Conservation (phyloP, 2,888 invertebrate genomes). For the Amphipyra berbera region DNA sequence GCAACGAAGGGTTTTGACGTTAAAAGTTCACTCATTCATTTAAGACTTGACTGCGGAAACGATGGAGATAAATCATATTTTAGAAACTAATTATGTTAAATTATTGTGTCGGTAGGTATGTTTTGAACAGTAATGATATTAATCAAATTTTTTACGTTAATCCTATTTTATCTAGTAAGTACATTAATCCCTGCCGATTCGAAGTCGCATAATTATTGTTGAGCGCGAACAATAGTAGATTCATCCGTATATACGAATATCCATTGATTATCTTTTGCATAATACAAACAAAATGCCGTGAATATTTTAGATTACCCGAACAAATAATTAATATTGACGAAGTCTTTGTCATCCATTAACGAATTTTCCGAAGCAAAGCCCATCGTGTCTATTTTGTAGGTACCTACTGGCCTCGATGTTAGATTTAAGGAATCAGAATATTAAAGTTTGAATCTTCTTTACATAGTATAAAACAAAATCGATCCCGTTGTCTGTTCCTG, state of each 20-base stretch:
- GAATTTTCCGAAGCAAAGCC: conserved; percentile 67
- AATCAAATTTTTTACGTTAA: conserved; percentile 32
- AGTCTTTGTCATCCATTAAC: conserved; percentile 71
- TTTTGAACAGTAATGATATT: conserved; percentile 14
- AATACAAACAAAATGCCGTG: conserved; percentile 38
- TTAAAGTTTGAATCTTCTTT: too few relatives aligned
- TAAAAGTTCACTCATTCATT: not conserved
- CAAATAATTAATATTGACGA: conserved; percentile 57
- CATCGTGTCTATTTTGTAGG: conserved; percentile 3
- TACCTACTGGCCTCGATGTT: too few relatives aligned
- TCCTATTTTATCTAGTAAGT: conserved; percentile 29
- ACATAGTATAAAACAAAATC: too few relatives aligned
- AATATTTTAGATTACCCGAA: conserved; percentile 38
- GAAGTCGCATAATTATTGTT: conserved; percentile 18
- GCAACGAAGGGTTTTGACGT: too few relatives aligned
- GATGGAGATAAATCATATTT: conserved; percentile 9
- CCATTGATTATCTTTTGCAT: conserved; percentile 19
- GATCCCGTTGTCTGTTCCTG: too few relatives aligned
- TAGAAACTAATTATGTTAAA: conserved; percentile 5
- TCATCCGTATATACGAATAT: conserved; percentile 15
- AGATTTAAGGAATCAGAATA: too few relatives aligned
- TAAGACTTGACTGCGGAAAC: not conserved
- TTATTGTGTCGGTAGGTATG: not conserved
- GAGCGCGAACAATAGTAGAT: conserved; percentile 23
- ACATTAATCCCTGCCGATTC: conserved; percentile 29